phyloP scores from a whole-genome alignment of 2,113 vertebrate species.

The Hucho hucho region DNA sequence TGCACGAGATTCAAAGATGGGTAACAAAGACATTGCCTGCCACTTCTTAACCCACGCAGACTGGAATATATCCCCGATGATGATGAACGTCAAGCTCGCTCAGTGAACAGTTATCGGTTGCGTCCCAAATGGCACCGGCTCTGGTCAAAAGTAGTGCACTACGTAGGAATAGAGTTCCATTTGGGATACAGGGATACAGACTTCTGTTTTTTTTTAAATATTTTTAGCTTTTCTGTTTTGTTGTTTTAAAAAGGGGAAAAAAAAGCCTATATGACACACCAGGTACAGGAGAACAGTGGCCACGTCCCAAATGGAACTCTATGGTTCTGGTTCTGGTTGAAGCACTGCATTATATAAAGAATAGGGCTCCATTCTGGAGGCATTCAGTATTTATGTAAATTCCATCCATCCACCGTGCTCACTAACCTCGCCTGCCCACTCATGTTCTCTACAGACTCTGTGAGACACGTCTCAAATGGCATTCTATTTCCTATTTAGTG shows the following conservation, averaged over 20 bases:
- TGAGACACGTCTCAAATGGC: not conserved
- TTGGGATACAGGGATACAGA: too few relatives aligned
- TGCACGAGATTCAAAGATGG: too few relatives aligned
- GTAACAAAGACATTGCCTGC: not conserved
- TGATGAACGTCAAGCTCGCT: not conserved
- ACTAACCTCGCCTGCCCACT: constrained; percentile 18
- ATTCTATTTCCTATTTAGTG: too few relatives aligned
- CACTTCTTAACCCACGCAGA: not conserved
- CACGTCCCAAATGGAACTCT: not conserved
- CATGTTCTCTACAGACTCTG: constrained; percentile 4
- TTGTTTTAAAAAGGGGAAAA: constrained; percentile 1
- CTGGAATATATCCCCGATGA: not conserved
- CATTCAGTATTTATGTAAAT: constrained; percentile 38
- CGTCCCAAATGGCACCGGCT: too few relatives aligned
- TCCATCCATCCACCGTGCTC: constrained; percentile 10
- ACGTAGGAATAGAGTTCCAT: not conserved
- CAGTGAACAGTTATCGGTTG: not conserved
- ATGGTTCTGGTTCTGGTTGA: not conserved
- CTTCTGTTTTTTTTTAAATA: too few relatives aligned
- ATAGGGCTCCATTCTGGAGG: not conserved
- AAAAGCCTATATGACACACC: not conserved
- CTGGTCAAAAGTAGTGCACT: too few relatives aligned
- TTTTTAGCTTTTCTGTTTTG: constrained; percentile 17
- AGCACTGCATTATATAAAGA: not conserved
- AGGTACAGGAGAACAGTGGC: not conserved